Percentiles rank a stretch among this genome's conserved stretches.
Conservation (phyloP, 30 jellyfish, hydroid and myxozoan species). For the Cassiopea andromeda region DNA sequence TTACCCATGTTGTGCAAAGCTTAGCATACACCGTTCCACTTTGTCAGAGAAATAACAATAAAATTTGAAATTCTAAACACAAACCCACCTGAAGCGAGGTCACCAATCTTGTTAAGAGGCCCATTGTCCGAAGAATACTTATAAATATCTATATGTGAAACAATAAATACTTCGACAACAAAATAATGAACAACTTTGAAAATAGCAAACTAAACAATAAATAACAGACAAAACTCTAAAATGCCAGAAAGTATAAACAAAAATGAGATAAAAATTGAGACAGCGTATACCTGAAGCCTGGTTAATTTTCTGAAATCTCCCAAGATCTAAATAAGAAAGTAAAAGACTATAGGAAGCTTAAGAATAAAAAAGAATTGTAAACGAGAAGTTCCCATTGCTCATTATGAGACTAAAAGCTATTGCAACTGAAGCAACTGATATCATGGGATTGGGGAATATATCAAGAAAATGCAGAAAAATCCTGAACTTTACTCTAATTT, state of each 20-base stretch:
- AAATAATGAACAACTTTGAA: not conserved
- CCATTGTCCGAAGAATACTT: slow-evolving; percentile 78
- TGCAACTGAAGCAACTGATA: no score
- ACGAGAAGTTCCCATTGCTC: no score
- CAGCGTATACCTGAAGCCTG: not conserved
- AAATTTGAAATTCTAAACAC: not conserved
- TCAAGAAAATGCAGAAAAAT: no score
- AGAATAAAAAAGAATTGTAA: no score
- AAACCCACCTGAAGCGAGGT: slow-evolving; percentile 76
- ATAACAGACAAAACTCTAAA: not conserved
- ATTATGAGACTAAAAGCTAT: no score
- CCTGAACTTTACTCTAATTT: no score
- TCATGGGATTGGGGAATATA: no score
- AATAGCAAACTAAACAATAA: not conserved
- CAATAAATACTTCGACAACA: not conserved
- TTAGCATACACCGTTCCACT: no score
- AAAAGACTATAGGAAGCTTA: no score
- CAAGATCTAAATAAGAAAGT: not conserved
- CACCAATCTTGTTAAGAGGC: slow-evolving; percentile 78
- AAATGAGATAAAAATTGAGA: not conserved
- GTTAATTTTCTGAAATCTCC: not conserved
- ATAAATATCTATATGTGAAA: slow-evolving; percentile 75
- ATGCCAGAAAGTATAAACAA: not conserved
- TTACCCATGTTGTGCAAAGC: no score
- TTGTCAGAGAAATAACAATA: no score